phyloP scores from a whole-genome alignment of 2,888 invertebrate genomes.

The Imbricaverruca yamaguchii region DNA sequence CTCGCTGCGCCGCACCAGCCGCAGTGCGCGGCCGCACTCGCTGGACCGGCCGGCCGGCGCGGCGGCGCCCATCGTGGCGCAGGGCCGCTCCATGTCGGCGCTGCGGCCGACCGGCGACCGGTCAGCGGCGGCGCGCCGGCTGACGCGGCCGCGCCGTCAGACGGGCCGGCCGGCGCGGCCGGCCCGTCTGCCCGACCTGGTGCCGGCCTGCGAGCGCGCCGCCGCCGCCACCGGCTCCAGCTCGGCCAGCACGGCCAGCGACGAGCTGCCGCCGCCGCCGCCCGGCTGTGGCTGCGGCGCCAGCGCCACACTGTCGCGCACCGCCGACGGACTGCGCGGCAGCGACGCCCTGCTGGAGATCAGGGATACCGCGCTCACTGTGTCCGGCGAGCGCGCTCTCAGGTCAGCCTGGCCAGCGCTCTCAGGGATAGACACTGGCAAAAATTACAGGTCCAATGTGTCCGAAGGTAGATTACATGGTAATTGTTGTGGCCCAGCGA shows the following conservation, averaged over 20 bases:
- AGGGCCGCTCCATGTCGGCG: background rate
- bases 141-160: background rate
- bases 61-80: constrained; percentile 2
- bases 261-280: constrained; percentile 9
- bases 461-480: too few relatives aligned
- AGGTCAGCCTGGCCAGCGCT: constrained; percentile 53
- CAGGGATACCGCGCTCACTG: constrained; percentile 27
- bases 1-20: background rate
- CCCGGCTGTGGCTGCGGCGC: constrained; percentile 25
- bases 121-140: background rate
- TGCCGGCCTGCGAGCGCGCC: background rate
- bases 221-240: background rate
- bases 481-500: too few relatives aligned
- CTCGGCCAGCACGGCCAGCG: constrained; percentile 22
- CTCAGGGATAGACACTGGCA: too few relatives aligned
- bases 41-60: constrained; percentile 5
- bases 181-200: constrained; percentile 17
- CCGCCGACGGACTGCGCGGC: background rate
- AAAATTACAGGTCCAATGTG: too few relatives aligned
- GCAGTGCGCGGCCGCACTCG: constrained; percentile 1
- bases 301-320: background rate
- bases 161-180: background rate
- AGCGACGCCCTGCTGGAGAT: background rate
- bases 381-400: constrained; percentile 68
- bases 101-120: background rate